Conservation (phyloP, 2,113 vertebrate species). For the human (Homo sapiens) region DNA sequence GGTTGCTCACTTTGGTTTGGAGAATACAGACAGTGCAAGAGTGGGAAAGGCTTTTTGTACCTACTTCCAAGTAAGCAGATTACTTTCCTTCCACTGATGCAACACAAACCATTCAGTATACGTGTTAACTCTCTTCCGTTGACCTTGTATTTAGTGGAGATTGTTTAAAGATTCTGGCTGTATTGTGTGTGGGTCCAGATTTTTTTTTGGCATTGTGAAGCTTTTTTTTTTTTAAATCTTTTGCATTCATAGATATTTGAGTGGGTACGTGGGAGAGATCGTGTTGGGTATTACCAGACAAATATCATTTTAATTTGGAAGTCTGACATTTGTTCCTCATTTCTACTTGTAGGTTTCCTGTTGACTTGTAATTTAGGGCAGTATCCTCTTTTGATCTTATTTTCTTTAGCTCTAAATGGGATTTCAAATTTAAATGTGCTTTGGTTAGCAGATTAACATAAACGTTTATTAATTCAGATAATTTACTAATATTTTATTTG, state of each 20-base stretch:
- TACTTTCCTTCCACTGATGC: background rate
- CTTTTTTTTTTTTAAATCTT: background rate
- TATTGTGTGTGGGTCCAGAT: background rate
- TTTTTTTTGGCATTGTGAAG: background rate
- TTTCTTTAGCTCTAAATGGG: background rate
- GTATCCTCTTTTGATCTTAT: background rate
- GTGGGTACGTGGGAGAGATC: background rate
- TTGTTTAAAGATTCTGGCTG: background rate
- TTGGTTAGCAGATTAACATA: background rate
- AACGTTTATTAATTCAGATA: background rate
- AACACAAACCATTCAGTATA: background rate
- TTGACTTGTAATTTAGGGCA: background rate
- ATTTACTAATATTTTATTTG: background rate
- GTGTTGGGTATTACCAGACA: background rate
- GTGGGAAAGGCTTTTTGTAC: background rate
- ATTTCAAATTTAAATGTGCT: conserved; percentile 42
- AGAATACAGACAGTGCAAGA: background rate
- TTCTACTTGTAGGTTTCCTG: conserved; percentile 1
- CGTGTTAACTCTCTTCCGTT: background rate
- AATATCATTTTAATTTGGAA: background rate
- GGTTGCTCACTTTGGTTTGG: background rate
- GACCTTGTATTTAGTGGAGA: background rate
- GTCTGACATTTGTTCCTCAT: background rate
- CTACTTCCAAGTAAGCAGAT: background rate
- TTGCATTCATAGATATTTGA: background rate